Evolutionary conservation across 2,888 invertebrate species (phyloP).

Genomic region (Drosophila emarginata): DNA sequence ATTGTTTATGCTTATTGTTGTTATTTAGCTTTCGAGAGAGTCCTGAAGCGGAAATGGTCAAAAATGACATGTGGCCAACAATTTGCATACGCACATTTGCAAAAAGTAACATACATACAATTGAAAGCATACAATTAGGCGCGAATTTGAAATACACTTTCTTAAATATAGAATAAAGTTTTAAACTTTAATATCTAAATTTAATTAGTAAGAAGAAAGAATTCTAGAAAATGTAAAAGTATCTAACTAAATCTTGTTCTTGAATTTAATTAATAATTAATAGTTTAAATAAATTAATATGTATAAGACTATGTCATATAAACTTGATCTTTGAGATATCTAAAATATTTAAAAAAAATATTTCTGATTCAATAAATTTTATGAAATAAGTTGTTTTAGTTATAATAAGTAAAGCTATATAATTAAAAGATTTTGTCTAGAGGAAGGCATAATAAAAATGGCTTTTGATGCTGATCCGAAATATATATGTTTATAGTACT

Average conservation of each 20-base stretch:
- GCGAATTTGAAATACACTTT: not conserved
- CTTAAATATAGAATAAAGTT: too few species aligned
- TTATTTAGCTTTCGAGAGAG: slow-evolving; percentile 35
- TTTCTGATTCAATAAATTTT: not conserved
- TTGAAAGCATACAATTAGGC: not conserved
- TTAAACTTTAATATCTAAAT: too few species aligned
- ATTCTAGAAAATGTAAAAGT: too few species aligned
- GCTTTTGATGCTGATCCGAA: not conserved
- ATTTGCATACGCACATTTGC: slow-evolving; percentile 73
- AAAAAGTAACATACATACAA: slow-evolving; percentile 24
- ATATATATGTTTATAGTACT: not conserved
- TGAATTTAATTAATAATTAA: too few species aligned
- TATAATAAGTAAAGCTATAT: too few species aligned
- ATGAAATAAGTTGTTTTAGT: too few species aligned
- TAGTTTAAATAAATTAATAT: too few species aligned
- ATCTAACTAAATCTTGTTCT: too few species aligned
- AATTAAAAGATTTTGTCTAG: too few species aligned
- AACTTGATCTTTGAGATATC: too few species aligned
- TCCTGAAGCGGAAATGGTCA: slow-evolving; percentile 67
- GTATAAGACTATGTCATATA: not conserved
- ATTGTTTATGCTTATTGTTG: slow-evolving; percentile 36
- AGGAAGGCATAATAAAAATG: too few species aligned
- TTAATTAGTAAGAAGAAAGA: not conserved
- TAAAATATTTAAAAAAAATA: too few species aligned
- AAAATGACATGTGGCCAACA: slow-evolving; percentile 69